These are phyloP conservation scores for Sylvicola cinctus DNA, from an alignment of 2,888 invertebrate genomes.

Conservation along the genomic window DNA sequence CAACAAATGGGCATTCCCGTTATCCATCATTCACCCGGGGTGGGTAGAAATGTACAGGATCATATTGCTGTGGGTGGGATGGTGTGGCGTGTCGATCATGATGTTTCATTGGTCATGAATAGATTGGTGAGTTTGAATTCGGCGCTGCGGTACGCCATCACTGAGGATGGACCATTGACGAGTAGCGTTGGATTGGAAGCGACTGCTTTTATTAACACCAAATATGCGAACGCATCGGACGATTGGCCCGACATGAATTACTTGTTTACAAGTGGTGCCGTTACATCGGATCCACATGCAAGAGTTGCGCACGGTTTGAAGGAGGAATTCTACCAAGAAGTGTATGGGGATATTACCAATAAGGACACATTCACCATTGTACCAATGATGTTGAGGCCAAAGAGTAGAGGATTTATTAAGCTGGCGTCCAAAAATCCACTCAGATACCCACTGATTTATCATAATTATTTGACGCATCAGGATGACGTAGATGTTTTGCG, in stretches of 20 bases:
- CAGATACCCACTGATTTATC: conserved; percentile 70
- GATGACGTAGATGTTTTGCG: conserved; percentile 64
- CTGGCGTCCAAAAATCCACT: conserved; percentile 44
- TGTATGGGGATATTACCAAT: conserved; percentile 48
- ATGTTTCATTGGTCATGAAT: conserved; percentile 62
- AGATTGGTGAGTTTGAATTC: conserved; percentile 56
- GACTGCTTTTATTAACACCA: conserved; percentile 68
- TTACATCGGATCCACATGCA: conserved; percentile 57
- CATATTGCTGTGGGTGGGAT: conserved; percentile 69
- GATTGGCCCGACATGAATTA: conserved; percentile 79
- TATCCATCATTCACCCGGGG: conserved; percentile 50
- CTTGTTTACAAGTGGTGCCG: conserved; percentile 64
- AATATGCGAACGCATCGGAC: conserved; percentile 53
- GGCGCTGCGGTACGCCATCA: conserved; percentile 58
- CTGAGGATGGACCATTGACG: conserved; percentile 69
- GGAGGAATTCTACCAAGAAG: conserved; percentile 61
- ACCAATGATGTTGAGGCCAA: conserved; percentile 77
- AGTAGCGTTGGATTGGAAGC: conserved; percentile 75
- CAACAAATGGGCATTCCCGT: conserved; percentile 48
- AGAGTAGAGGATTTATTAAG: conserved; percentile 62
- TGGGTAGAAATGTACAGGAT: conserved; percentile 70
- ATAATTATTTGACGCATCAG: conserved; percentile 78
- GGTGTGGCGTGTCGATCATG: conserved; percentile 46
- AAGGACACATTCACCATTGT: conserved; percentile 63
- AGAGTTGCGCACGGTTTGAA: conserved; percentile 62